Conservation (phyloP, 2,113 vertebrate genomes). For the Solea solea region DNA sequence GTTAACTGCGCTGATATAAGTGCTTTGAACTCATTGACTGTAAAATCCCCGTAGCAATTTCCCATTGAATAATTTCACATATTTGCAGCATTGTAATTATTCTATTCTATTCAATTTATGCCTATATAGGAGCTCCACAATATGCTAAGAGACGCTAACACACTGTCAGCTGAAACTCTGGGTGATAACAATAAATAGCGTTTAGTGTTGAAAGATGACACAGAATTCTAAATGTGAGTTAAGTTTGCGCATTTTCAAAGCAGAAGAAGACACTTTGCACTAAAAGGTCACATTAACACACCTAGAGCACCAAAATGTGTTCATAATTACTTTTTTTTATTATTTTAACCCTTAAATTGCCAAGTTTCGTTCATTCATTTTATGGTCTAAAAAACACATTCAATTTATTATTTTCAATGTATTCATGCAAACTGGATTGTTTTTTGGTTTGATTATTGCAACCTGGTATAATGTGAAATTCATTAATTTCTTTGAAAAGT, state of each 20-base stretch:
- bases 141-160: no score
- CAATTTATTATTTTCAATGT: no score
- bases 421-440: no score
- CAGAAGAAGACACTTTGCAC: background rate
- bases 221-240: conserved; percentile 6
- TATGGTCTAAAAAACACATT: no score
- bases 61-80: conserved; percentile 54
- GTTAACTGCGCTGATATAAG: conserved; percentile 59
- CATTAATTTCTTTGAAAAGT: no score
- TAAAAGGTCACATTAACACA: no score
- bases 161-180: conserved; percentile 23
- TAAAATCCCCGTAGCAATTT: conserved; percentile 57
- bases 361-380: no score
- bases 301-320: no score
- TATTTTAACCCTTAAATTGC: no score
- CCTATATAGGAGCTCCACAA: conserved; percentile 23
- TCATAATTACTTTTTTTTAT: no score
- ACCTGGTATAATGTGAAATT: no score
- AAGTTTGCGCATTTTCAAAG: background rate
- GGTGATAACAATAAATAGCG: conserved; percentile 40
- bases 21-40: conserved; percentile 53
- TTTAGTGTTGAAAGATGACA: background rate
- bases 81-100: conserved; percentile 56
- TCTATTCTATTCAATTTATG: conserved; percentile 58
- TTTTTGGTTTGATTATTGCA: no score